Conservation (phyloP, 2,113 vertebrate genomes). For the Tragelaphus scriptus region DNA sequence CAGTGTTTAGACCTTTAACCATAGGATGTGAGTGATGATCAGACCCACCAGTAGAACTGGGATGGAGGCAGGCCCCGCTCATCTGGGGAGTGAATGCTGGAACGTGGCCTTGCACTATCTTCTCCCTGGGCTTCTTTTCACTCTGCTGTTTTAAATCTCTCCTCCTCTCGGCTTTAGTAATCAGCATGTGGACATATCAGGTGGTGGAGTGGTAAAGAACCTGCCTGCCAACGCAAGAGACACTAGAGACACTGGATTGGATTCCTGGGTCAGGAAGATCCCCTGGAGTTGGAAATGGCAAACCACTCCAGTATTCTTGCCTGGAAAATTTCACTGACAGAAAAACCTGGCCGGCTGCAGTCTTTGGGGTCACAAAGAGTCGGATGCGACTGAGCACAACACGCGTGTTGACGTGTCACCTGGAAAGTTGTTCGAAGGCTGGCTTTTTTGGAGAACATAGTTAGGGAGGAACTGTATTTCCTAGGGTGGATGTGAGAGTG, state of each 20-base stretch:
- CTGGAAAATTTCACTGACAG: background rate
- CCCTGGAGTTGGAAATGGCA: background rate
- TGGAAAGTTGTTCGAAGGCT: background rate
- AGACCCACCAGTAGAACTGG: background rate
- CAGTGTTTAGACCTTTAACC: background rate
- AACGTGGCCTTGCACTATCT: background rate
- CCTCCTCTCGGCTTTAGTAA: background rate
- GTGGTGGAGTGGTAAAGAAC: background rate
- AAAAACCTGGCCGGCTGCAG: background rate
- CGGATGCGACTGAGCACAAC: fast-evolving
- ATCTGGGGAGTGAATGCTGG: background rate
- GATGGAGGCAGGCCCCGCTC: background rate
- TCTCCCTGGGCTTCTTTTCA: background rate
- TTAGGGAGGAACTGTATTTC: background rate
- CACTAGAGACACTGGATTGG: background rate
- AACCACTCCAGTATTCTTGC: background rate
- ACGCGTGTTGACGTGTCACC: background rate
- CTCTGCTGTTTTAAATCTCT: background rate
- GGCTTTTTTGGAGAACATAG: background rate
- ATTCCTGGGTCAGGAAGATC: background rate
- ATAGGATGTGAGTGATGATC: background rate
- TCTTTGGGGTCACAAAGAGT: background rate
- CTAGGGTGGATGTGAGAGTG: background rate
- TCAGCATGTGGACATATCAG: background rate
- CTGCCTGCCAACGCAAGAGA: background rate